Conservation (phyloP, 1,140 invertebrate species). For the Heterodera schachtii region DNA sequence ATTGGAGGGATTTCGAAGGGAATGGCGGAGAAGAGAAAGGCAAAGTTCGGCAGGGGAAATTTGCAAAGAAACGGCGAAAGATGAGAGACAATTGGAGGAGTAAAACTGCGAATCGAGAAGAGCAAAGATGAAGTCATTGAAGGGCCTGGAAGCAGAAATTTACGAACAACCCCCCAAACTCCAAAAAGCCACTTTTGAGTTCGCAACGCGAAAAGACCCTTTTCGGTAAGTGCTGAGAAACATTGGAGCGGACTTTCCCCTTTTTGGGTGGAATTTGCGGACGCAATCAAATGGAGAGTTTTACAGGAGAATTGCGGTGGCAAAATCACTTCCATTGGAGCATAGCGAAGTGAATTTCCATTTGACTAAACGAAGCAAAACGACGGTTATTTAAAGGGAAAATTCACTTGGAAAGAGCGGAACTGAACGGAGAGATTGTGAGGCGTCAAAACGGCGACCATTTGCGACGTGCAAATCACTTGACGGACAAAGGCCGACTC, state of each 20-base stretch:
- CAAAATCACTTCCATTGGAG: background rate
- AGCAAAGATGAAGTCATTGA: conserved; percentile 18
- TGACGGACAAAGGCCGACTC: background rate
- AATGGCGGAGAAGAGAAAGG: conserved; percentile 18
- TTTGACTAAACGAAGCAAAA: background rate
- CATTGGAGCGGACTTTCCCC: conserved; percentile 17
- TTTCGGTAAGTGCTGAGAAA: conserved; percentile 17
- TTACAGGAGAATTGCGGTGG: background rate
- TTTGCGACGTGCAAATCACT: background rate
- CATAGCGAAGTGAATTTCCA: background rate
- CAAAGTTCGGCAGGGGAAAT: conserved; percentile 24
- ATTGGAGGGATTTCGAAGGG: conserved; percentile 9
- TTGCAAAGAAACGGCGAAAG: conserved; percentile 21
- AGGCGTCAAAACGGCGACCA: background rate
- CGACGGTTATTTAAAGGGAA: background rate
- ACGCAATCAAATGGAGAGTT: conserved; percentile 28
- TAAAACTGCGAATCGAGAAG: conserved; percentile 9
- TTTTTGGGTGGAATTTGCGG: background rate
- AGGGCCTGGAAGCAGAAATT: conserved; percentile 28
- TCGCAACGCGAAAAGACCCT: conserved; percentile 28
- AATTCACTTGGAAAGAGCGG: background rate
- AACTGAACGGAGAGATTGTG: conserved; percentile 7
- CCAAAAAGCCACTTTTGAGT: conserved; percentile 32
- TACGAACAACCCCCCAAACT: background rate
- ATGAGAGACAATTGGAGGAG: conserved; percentile 13